Evolutionary conservation across 2,797 vertebrate genomes (phyloP).

Genomic region (Helicolenus hilgendorfi): DNA sequence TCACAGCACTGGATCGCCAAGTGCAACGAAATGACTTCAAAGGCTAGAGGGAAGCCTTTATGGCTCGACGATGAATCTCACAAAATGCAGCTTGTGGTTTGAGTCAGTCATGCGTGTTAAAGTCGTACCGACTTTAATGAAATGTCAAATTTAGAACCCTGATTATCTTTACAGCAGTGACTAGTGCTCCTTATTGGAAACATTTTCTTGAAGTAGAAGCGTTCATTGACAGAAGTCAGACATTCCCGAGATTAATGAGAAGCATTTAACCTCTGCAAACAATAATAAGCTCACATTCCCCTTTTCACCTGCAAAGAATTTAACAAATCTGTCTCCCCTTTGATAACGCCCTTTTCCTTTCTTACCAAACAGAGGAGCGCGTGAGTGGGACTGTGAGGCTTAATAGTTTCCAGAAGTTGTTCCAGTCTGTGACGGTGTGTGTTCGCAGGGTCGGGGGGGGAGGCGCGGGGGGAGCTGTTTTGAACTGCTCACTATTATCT

Average conservation of each 20-base stretch:
- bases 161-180: conserved; percentile 5
- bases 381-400: conserved; percentile 47
- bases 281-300: conserved; percentile 23
- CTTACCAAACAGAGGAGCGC: conserved; percentile 50
- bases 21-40: conserved; percentile 67
- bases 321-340: conserved; percentile 31
- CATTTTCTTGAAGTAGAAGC: not conserved
- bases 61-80: conserved; percentile 49
- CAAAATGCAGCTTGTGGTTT: conserved; percentile 45
- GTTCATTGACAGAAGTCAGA: not conserved
- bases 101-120: conserved; percentile 23
- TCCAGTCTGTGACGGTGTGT: conserved; percentile 57
- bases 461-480: not conserved
- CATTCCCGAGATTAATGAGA: not conserved
- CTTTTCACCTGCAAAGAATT: conserved; percentile 42
- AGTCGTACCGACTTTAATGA: conserved; percentile 36
- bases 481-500: conserved; percentile 29
- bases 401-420: conserved; percentile 87
- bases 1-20: conserved; percentile 39
- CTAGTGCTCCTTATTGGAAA: not conserved
- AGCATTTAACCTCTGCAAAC: not conserved
- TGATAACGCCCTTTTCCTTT: conserved; percentile 52
- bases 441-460: conserved; percentile 36
- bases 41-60: conserved; percentile 39
- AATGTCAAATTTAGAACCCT: conserved; percentile 29